These are phyloP conservation scores for Drosophila aldrichi DNA, from an alignment of 2,888 invertebrate species.

Conservation along the genomic window DNA sequence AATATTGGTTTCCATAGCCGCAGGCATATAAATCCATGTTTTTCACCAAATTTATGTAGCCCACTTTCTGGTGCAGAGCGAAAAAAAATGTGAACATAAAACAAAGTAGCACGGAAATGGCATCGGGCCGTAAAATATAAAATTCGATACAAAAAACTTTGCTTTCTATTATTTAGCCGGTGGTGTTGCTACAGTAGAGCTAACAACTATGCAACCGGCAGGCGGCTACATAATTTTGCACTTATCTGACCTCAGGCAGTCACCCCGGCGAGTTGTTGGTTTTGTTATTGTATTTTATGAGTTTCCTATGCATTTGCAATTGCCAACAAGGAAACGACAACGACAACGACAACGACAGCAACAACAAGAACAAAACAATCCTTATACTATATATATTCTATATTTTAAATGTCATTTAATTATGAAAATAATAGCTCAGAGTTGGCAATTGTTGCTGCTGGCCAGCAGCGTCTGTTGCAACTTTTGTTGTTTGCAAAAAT, in stretches of 20 bases:
- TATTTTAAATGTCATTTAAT: constrained; percentile 68
- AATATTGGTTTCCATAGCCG: constrained; percentile 24
- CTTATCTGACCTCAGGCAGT: constrained; percentile 70
- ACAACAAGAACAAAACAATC: constrained; percentile 5
- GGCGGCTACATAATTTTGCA: constrained; percentile 69
- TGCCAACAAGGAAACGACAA: constrained; percentile 43
- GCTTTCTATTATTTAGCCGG: constrained; percentile 13
- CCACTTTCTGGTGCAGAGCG: constrained; percentile 29
- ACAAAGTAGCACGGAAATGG: constrained; percentile 50
- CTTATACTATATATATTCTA: constrained; percentile 13
- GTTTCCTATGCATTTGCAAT: constrained; percentile 65
- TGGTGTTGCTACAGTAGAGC: constrained; percentile 16
- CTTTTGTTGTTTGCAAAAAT: constrained; percentile 48
- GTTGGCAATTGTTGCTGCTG: constrained; percentile 32
- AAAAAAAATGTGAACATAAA: constrained; percentile 27
- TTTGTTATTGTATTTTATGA: constrained; percentile 58
- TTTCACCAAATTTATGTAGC: constrained; percentile 43
- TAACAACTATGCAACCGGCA: constrained; percentile 31
- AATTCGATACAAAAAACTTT: constrained; percentile 74
- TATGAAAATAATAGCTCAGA: constrained; percentile 59
- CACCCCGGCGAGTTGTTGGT: constrained; percentile 31
- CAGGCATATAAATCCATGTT: constrained; percentile 49
- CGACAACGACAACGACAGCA: constrained; percentile 7
- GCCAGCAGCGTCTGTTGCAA: constrained; percentile 38
- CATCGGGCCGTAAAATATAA: constrained; percentile 55